phyloP scores from a whole-genome alignment of 1,140 invertebrate genomes.

The Drosophila busckii region DNA sequence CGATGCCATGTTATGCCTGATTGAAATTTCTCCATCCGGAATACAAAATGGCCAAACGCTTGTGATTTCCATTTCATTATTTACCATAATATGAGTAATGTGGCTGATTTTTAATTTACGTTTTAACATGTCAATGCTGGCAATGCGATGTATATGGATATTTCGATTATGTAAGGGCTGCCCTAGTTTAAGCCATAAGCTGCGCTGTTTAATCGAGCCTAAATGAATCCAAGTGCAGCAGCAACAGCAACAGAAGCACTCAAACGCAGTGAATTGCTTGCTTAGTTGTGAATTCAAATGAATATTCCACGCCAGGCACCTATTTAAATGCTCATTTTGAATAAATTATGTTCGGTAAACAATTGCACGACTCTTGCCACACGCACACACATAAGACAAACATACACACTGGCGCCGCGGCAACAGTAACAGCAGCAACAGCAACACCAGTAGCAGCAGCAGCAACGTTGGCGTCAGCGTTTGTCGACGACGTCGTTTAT shows the following conservation, averaged over 20 bases:
- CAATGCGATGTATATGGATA: no score
- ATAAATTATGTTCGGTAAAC: slow-evolving; percentile 45
- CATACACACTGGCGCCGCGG: no score
- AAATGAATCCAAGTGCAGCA: slow-evolving; percentile 10
- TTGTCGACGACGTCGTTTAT: slow-evolving; percentile 36
- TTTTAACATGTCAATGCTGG: no score
- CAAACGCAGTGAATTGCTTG: slow-evolving; percentile 23
- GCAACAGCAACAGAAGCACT: not conserved
- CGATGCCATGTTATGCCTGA: slow-evolving; percentile 37
- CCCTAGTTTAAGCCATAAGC: slow-evolving; percentile 28
- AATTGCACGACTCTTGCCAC: slow-evolving; percentile 26
- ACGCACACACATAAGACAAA: no score
- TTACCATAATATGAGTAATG: slow-evolving; percentile 1
- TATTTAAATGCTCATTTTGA: slow-evolving; percentile 46
- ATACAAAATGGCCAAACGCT: slow-evolving; percentile 30
- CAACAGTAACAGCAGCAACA: no score
- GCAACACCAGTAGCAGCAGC: no score
- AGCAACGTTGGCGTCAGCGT: not conserved
- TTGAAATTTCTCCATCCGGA: slow-evolving; percentile 47
- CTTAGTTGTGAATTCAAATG: slow-evolving; percentile 30
- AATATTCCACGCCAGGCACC: slow-evolving; percentile 31
- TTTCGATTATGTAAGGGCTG: no score
- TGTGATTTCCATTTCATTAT: slow-evolving; percentile 25
- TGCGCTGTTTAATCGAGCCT: slow-evolving; percentile 22
- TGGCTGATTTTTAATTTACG: no score